Percentiles rank a stretch among this genome's conserved stretches.
Conservation (phyloP, 2,797 vertebrate species). For the Ciconia nigra region DNA sequence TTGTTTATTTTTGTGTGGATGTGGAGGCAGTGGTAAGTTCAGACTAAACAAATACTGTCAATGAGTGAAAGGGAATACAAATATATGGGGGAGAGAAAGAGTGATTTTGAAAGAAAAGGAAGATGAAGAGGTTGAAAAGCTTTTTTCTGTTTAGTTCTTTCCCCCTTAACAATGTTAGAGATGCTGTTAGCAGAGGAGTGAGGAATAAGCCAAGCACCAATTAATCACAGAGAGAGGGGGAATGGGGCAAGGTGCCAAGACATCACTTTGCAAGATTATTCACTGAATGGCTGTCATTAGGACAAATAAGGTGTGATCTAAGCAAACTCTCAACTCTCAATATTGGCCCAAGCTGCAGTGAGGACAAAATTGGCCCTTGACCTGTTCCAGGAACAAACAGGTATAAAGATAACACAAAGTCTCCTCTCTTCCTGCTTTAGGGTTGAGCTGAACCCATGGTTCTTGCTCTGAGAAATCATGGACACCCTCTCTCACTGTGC, state of each 20-base stretch:
- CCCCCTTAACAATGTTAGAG: background rate
- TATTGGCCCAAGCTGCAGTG: background rate
- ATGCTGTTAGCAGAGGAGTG: background rate
- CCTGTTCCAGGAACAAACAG: background rate
- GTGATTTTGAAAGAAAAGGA: background rate
- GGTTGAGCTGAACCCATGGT: background rate
- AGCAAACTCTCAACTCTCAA: background rate
- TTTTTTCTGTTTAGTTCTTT: background rate
- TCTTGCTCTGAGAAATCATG: background rate
- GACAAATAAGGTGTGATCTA: slow-evolving; percentile 20
- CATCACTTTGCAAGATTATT: slow-evolving; percentile 54
- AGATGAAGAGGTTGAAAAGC: background rate
- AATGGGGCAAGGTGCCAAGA: slow-evolving; percentile 23
- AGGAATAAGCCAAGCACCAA: slow-evolving; percentile 14
- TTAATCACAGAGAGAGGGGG: slow-evolving; percentile 20
- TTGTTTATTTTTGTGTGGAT: background rate
- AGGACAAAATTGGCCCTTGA: background rate
- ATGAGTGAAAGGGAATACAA: background rate
- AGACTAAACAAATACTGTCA: background rate
- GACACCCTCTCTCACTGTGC: background rate
- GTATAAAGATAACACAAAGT: background rate
- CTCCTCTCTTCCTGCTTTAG: background rate
- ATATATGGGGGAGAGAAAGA: background rate
- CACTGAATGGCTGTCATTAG: background rate
- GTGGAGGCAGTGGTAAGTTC: background rate